Evolutionary conservation across 2,888 invertebrate species (phyloP).

Genomic region (Dinocampus coccinellae): DNA sequence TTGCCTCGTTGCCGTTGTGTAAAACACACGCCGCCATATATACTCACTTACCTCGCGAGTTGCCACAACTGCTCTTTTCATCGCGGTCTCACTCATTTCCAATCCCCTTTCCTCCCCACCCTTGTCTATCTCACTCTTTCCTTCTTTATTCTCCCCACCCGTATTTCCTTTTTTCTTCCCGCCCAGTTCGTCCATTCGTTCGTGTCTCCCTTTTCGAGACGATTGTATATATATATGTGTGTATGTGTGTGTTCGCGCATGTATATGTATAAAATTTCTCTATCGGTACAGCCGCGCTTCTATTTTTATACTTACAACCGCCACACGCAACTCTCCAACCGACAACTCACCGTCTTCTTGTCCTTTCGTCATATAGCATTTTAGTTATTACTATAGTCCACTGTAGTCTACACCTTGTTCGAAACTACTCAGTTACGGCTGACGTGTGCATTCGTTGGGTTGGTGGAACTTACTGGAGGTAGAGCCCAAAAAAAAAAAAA

Average conservation of each 20-base stretch:
- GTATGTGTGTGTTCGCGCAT: slow-evolving; percentile 30
- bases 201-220: slow-evolving; percentile 21
- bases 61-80: slow-evolving; percentile 21
- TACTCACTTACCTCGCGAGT: slow-evolving; percentile 15
- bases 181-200: slow-evolving; percentile 22
- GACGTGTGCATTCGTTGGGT: no score
- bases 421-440: no score
- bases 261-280: slow-evolving; percentile 3
- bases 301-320: slow-evolving; percentile 2
- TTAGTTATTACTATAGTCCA: neutral
- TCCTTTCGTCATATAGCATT: slow-evolving; percentile 17
- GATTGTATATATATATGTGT: no score
- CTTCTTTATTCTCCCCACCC: slow-evolving; percentile 19
- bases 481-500: neutral
- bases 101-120: slow-evolving; percentile 25
- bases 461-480: no score
- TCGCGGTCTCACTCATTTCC: slow-evolving; percentile 22
- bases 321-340: slow-evolving; percentile 3
- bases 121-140: slow-evolving; percentile 4
- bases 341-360: neutral
- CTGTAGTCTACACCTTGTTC: neutral
- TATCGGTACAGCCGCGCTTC: neutral
- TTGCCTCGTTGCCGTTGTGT: neutral
- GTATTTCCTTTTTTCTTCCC: slow-evolving; percentile 33
- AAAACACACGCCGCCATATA: slow-evolving; percentile 8